Evolutionary conservation across 1,140 invertebrate genomes (phyloP).

Genomic region (Aphaenogaster floridana): DNA sequence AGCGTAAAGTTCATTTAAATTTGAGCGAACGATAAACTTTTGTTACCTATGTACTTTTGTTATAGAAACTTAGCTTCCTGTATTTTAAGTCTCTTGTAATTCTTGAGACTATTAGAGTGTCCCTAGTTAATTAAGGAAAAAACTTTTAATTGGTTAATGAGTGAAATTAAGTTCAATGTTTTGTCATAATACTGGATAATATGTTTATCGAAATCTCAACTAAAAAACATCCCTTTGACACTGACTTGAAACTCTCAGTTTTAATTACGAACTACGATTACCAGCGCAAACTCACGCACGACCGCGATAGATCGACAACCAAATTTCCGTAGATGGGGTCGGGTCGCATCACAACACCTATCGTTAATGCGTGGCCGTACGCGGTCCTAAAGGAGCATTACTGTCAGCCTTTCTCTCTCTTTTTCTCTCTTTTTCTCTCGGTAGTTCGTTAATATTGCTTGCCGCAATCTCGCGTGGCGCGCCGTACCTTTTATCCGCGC

Average conservation of each 20-base stretch:
- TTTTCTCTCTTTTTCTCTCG: conserved; percentile 3
- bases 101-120: background rate
- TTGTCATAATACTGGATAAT: background rate
- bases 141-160: background rate
- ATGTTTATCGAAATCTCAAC: background rate
- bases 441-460: conserved; percentile 67
- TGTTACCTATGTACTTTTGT: background rate
- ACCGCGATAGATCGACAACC: conserved; percentile 48
- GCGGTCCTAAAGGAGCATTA: conserved; percentile 62
- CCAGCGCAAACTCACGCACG: background rate
- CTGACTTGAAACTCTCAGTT: background rate
- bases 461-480: conserved; percentile 52
- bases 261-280: conserved; percentile 28
- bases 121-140: background rate
- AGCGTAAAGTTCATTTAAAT: conserved; percentile 7
- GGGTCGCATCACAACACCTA: conserved; percentile 47
- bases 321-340: conserved; percentile 49
- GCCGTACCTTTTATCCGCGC: conserved; percentile 59
- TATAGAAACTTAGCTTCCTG: background rate
- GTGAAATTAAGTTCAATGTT: background rate
- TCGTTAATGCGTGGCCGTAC: conserved; percentile 39
- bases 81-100: background rate
- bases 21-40: conserved; percentile 2
- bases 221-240: background rate
- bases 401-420: conserved; percentile 47